Conservation (phyloP, 2,888 invertebrate genomes). For the Drosophila limbata region DNA sequence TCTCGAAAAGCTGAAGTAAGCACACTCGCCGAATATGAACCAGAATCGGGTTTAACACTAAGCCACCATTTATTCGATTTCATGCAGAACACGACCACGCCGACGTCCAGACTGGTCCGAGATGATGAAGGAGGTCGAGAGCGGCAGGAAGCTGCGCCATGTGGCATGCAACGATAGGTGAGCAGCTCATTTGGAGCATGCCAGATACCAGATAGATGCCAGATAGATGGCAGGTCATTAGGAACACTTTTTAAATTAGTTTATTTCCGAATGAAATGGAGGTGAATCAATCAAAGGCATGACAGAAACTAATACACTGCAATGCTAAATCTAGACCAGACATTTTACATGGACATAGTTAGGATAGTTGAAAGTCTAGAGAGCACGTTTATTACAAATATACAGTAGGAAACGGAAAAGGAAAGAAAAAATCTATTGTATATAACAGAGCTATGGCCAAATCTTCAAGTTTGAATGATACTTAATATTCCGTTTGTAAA, state of each 20-base stretch:
- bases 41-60: conserved; percentile 25
- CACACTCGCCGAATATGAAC: conserved; percentile 15
- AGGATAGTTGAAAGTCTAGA: background rate
- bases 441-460: too few relatives aligned
- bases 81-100: conserved; percentile 88
- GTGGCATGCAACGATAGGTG: conserved; percentile 94
- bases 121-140: conserved; percentile 96
- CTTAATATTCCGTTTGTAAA: too few relatives aligned
- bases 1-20: conserved; percentile 89
- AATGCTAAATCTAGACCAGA: background rate
- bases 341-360: background rate
- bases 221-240: conserved; percentile 5
- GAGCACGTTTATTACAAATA: too few relatives aligned
- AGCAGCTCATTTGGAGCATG: conserved; percentile 30
- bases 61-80: conserved; percentile 51
- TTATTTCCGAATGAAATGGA: too few relatives aligned
- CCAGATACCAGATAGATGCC: too few relatives aligned
- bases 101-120: conserved; percentile 94
- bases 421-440: too few relatives aligned
- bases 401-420: too few relatives aligned
- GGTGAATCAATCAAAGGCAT: background rate
- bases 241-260: conserved; percentile 1
- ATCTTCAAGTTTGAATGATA: too few relatives aligned
- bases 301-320: background rate
- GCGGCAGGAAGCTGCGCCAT: conserved; percentile 91